Percentiles rank a stretch among this genome's conserved stretches.
Conservation (phyloP, 1,140 invertebrate genomes). For the Drosophila lini region DNA sequence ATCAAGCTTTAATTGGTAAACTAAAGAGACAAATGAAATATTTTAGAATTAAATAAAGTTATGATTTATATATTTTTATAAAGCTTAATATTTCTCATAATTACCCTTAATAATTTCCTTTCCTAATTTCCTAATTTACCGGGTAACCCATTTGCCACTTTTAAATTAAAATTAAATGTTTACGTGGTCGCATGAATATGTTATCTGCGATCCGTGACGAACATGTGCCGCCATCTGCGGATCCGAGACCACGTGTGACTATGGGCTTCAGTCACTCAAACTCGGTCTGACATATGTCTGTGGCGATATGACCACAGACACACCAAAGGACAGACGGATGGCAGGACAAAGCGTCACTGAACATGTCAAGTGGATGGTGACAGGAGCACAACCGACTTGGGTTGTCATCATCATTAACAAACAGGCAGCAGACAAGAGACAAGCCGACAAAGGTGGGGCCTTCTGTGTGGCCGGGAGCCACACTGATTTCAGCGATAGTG, state of each 20-base stretch:
- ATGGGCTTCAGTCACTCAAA: constrained; percentile 22
- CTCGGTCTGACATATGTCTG: constrained; percentile 42
- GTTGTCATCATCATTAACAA: constrained; percentile 51
- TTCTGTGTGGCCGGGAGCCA: constrained; percentile 2
- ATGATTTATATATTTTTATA: no score
- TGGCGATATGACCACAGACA: constrained; percentile 37
- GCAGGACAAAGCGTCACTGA: constrained; percentile 33
- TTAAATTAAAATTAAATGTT: constrained; percentile 20
- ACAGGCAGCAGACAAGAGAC: constrained; percentile 12
- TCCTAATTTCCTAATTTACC: neutral
- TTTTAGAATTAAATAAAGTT: no score
- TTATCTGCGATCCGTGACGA: constrained; percentile 21
- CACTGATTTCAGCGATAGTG: constrained; percentile 37
- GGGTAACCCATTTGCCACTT: neutral
- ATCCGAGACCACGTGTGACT: constrained; percentile 28
- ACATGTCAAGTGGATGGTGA: constrained; percentile 45
- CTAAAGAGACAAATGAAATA: no score
- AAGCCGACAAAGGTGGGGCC: constrained; percentile 30
- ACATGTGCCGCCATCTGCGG: constrained; percentile 8
- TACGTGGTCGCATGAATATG: constrained; percentile 9
- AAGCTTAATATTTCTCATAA: neutral
- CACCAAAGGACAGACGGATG: constrained; percentile 27
- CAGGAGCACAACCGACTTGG: constrained; percentile 43
- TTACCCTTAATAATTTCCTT: neutral
- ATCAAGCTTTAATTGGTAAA: no score